Base-by-base conservation (phyloP, 2,888 invertebrate genomes). In the Homarus gammarus region DNA sequence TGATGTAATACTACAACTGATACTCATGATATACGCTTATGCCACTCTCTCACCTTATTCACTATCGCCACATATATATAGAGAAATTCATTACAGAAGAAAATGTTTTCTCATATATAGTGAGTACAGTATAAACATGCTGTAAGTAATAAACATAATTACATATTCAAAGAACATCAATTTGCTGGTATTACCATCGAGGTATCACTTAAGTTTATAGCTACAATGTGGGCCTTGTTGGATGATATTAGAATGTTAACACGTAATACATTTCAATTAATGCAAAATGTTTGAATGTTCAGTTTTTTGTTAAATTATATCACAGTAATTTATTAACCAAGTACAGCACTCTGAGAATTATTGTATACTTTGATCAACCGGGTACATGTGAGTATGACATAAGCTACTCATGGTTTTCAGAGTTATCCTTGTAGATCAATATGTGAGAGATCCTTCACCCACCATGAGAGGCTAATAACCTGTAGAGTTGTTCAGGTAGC, bases 401-500 rank as follows among this genome's bases (percentile, higher is more conserved):
- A 64, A 27, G 64, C 27, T 64, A 64, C 64, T 27, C n/a, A 64
- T 64, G 27, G 27, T 64, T 64, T 64, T 27, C 64, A 64, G 44
- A 44, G 64, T 27, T 64, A 64, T 22, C 8, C 27, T 64, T 64
- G 27, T 27, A 27, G 64, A 64, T 22, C 64, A 64, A 64, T 27
- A 12, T 27, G 27, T 10, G 49, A 10, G 31, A 44, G 78, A 85
- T 86, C 78, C 86, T 86, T 77, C 86, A 79, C 79, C 86, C 79
- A 86, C 79, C 18, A 49, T 36, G 51, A 75, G 79, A 79, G 86
- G 86, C 61, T 64, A 56, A 79, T 64, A 85, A 77, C 61, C 36
- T 77, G 64, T 77, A 61, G 31, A 85, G 68, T 64, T 77, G 85
- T 78, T 85, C 85, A 85, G 85, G 77, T 85, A 85, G 85, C 85